phyloP scores from a whole-genome alignment of 1,140 invertebrate species.

The Orussus abietinus region DNA sequence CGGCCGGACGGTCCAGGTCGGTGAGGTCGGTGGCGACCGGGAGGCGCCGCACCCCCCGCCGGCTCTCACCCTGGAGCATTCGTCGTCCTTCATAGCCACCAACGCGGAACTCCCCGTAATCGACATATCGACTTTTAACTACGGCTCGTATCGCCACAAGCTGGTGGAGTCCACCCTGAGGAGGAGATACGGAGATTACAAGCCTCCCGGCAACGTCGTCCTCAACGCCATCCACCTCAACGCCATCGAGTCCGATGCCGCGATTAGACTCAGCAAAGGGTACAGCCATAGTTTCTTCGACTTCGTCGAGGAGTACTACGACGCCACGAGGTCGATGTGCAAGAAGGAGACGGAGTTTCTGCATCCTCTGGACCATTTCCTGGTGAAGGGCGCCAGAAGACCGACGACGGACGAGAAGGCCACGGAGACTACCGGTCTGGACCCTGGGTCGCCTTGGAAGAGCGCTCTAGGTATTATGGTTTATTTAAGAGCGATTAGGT shows the following conservation, averaged over 20 bases:
- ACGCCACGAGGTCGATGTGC: constrained; percentile 9
- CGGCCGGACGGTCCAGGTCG: too few relatives aligned
- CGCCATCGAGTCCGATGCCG: constrained; percentile 24
- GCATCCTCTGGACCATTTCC: constrained; percentile 38
- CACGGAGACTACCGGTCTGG: constrained; percentile 22
- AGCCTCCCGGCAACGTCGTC: constrained; percentile 37
- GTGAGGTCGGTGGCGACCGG: too few relatives aligned
- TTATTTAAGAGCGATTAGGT: too few relatives aligned
- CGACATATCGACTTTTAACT: constrained; percentile 35
- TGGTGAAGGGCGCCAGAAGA: constrained; percentile 18
- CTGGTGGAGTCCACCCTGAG: constrained; percentile 33
- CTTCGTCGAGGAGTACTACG: constrained; percentile 28
- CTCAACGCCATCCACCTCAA: constrained; percentile 39
- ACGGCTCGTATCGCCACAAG: constrained; percentile 33
- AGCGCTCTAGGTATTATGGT: too few relatives aligned
- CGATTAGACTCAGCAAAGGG: constrained; percentile 17
- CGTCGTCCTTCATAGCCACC: constrained; percentile 22
- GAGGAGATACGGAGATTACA: constrained; percentile 31
- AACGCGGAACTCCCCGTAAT: constrained; percentile 24
- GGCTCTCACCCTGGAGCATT: constrained; percentile 18
- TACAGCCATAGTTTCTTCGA: constrained; percentile 30
- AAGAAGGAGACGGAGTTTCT: constrained; percentile 21
- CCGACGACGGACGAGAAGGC: constrained; percentile 22
- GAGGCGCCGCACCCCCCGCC: too few relatives aligned
- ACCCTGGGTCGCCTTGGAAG: too few relatives aligned